These are phyloP conservation scores for Rhyacophila evoluta DNA, from an alignment of 2,888 invertebrate species.

Conservation along the genomic window DNA sequence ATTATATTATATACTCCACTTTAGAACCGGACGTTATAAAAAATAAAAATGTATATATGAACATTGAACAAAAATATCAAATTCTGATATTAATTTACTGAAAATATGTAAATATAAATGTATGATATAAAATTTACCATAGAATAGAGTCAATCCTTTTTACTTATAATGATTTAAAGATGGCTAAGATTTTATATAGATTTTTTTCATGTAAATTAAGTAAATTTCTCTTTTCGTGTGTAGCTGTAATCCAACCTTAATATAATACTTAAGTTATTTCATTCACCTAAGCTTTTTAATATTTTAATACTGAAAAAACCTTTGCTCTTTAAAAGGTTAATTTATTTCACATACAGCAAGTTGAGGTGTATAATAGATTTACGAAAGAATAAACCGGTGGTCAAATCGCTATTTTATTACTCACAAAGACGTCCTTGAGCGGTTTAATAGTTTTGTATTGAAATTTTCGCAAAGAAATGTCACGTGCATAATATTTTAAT, in stretches of 20 bases:
- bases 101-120: no score
- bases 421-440: not conserved
- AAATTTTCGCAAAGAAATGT: not conserved
- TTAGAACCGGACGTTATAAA: no score
- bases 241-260: not conserved
- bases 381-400: not conserved
- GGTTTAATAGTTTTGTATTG: not conserved
- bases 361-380: conserved; percentile 12
- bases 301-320: not conserved
- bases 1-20: no score
- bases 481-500: no score
- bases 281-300: conserved; percentile 5
- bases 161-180: no score
- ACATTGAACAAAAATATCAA: no score
- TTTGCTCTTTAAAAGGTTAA: not conserved
- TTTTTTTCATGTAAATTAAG: no score
- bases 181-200: no score
- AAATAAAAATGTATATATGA: no score
- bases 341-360: not conserved
- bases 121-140: no score
- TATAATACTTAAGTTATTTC: not conserved
- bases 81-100: no score
- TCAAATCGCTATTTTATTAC: conserved; percentile 5
- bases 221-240: not conserved
- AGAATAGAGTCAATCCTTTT: no score